phyloP scores from a whole-genome alignment of 2,797 vertebrate genomes.

The Ataeniobius toweri region DNA sequence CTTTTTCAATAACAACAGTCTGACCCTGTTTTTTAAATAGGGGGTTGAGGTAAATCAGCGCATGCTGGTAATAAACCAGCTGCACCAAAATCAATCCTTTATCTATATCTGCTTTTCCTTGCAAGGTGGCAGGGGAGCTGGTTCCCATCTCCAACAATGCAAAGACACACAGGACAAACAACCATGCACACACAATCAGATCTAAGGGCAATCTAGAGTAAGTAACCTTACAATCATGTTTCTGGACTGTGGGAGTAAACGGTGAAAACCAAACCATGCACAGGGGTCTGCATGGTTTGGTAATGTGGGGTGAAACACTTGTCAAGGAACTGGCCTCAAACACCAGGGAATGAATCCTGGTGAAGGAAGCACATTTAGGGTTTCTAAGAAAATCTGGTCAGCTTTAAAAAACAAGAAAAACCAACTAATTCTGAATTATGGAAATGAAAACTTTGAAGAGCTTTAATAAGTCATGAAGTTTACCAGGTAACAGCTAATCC shows the following conservation, averaged over 20 bases:
- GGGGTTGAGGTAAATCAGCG: neutral
- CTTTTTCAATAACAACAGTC: conserved; percentile 78
- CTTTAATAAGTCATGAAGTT: neutral
- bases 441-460: neutral
- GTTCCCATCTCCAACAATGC: too few species aligned
- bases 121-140: neutral
- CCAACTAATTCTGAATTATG: neutral
- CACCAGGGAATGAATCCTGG: neutral
- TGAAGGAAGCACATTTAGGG: neutral
- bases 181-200: neutral
- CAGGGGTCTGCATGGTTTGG: neutral
- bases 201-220: neutral
- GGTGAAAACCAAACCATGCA: neutral
- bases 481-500: neutral
- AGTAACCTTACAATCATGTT: neutral
- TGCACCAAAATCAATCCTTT: neutral
- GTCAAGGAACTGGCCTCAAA: neutral
- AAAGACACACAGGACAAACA: neutral
- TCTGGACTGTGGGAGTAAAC: neutral
- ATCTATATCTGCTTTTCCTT: neutral
- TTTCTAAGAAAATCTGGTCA: too few species aligned
- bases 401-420: neutral
- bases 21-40: conserved; percentile 39
- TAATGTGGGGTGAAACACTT: neutral
- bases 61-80: neutral